Base-by-base conservation (phyloP, 2,797 vertebrate species). In the Falco biarmicus region DNA sequence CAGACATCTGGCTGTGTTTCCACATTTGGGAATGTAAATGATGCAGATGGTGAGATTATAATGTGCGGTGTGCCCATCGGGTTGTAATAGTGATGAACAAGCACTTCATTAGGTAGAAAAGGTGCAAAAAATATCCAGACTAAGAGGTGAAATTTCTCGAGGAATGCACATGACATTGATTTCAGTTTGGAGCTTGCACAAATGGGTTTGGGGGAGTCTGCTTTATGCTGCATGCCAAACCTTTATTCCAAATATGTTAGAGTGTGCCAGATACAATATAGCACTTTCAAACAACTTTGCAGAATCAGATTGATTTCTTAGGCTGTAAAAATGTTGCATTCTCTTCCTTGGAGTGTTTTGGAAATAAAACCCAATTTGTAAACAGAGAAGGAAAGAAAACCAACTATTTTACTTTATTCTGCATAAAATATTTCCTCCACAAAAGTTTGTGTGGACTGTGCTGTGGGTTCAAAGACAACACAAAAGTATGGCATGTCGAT, bases 1-100 rank as follows among this genome's bases (percentile, higher is more conserved):
- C 90, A 95, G 97, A 93, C 92, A 95, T 97, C 94, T 97, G 97
- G 89, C 95, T 91, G 93, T 95, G 92, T 96, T 78, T 95, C 37
- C 87, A n/a, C 28, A 2, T 91, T 96, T 86, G 96, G 90, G 95
- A 98, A 97, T 95, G 82, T 81, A 93, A 97, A 80, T 81, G 76
- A 80, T 95, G 95, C 92, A 92, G 90, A 87, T 95, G 89, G 94
- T 95, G 95, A 93, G 89, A 96, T 77, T 90, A 64, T 84, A 90
- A 95, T 91, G 66, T 79, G 80, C 71, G 73, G 74, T 69, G 39
- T 91, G 75, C 71, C 79, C 92, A 91, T 87, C 2, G 1, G 63
- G 57, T 88, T 85, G 31, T 68, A 77, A 47, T n/a, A 22, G 7
- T 75, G 84, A 95, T 83, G 74, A 92, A 79, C 77, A 87, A 94